Base-by-base conservation (phyloP, 2,888 invertebrate species). In the Stictocephala bisonia region DNA sequence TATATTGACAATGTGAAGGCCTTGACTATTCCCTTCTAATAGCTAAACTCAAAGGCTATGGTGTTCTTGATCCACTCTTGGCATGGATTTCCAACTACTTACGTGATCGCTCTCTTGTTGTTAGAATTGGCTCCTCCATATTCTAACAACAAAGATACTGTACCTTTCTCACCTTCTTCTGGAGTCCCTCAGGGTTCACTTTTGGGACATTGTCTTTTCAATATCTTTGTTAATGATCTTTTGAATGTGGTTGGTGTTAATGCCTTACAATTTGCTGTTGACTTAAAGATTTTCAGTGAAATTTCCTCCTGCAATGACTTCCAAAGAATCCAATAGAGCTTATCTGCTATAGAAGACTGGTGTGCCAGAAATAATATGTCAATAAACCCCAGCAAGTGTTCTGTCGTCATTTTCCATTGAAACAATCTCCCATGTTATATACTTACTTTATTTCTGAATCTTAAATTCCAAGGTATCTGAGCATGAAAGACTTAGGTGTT, bases 1-100 rank as follows among this genome's bases (percentile, higher is more conserved):
- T n/a, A n/a, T n/a, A n/a, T n/a, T n/a, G n/a, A n/a, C n/a, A n/a
- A n/a, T n/a, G n/a, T n/a, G n/a, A n/a, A n/a, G n/a, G n/a, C n/a
- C n/a, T n/a, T n/a, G n/a, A n/a, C n/a, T n/a, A n/a, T n/a, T n/a
- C n/a, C n/a, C n/a, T n/a, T n/a, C n/a, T n/a, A n/a, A n/a, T n/a
- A n/a, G n/a, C n/a, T n/a, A n/a, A n/a, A n/a, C n/a, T n/a, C n/a
- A n/a, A n/a, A n/a, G n/a, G n/a, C n/a, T n/a, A n/a, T n/a, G n/a
- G n/a, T n/a, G n/a, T n/a, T n/a, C n/a, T n/a, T n/a, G n/a, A n/a
- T n/a, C n/a, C n/a, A n/a, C n/a, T n/a, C 41, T 66, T 20, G 66
- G 40, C 27, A 66, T 13, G 22, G 66, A 40, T 41, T 18, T 40
- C 15, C 40, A 66, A 40, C 41, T 66, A 66, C 66, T 22, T 66